Base-by-base conservation (phyloP, 53 echinoderm and acorn worm species). In the Luidia sarsii region DNA sequence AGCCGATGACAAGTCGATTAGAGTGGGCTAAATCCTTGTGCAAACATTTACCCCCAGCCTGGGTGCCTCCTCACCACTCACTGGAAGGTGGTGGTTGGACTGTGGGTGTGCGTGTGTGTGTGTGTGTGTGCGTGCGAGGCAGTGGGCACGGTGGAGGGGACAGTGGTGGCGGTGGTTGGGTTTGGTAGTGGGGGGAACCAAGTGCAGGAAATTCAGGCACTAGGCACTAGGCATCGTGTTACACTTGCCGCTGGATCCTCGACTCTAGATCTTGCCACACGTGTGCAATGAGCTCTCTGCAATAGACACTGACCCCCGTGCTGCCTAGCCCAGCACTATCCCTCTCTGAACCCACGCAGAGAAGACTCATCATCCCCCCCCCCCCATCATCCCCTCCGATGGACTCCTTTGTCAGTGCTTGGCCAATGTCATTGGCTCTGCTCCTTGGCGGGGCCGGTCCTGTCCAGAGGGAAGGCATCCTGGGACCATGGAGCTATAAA, bases 1-100 rank as follows among this genome's bases (percentile, higher is more conserved):
- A 60, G 77, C 77, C 61, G 45, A 61, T 61, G 59, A 60, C 77
- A 77, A 77, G 77, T 77, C 77, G 77, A 77, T 77, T 77, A 77
- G 77, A 60, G 77, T 31, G 39, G 25, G 77, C 46, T 77, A 77
- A 77, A 77, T 77, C 77, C 77, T 48, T 77, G 77, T 33, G 60
- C 77, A 77, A 77, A 77, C 77, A 77, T 77, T 77, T 77, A 60
- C 61, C 77, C 46, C 27, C 48, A 68, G 46, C 48, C 41, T 23
- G 57, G 41, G 31, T 29, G 19, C 36, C 65, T 33, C 65, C 33
- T 21, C 35, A 21, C 21, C 65, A 21, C 36, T 21, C 34, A 36
- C 65, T 22, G 43, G 67, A 35, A 41, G 34, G 39, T 10, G 15
- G 46, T 46, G 8, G 46, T n/a, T n/a, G n/a, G n/a, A n/a, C n/a